A percentile compares a stretch with the other conserved stretches of the same genome.
Evolutionary conservation across 2,113 vertebrate genomes (phyloP).

Genomic region (Aegypius monachus): DNA sequence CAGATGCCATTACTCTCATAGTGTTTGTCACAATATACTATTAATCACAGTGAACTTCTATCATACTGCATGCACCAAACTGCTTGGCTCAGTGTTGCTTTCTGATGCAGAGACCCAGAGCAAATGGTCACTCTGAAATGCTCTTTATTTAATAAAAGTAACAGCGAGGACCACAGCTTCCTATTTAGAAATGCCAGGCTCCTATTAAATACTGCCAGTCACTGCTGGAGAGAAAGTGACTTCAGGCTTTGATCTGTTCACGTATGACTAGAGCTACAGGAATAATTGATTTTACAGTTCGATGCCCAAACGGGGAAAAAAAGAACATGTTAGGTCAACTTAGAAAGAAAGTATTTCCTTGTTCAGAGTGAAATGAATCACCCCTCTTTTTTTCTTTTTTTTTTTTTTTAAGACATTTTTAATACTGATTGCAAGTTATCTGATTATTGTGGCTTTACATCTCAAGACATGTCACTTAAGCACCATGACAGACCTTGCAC

Average conservation of each 20-base stretch:
- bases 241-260: background rate
- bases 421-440: background rate
- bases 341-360: background rate
- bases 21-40: background rate
- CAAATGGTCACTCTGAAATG: background rate
- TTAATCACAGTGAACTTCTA: background rate
- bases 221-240: background rate
- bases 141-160: conserved; percentile 2
- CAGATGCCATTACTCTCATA: background rate
- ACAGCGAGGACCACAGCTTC: background rate
- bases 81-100: background rate
- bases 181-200: conserved; percentile 5
- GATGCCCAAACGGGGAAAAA: background rate
- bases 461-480: background rate
- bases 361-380: background rate
- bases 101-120: background rate
- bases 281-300: conserved; percentile 27
- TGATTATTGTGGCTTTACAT: background rate
- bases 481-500: background rate
- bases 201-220: background rate
- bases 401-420: background rate
- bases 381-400: accelerated
- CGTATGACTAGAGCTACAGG: background rate
- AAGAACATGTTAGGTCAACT: background rate
- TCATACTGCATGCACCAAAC: background rate